Evolutionary conservation across 2,797 vertebrate species (phyloP), one percentile per base, ranked within the genome.

Genomic region (Eleutherodactylus coqui): DNA sequence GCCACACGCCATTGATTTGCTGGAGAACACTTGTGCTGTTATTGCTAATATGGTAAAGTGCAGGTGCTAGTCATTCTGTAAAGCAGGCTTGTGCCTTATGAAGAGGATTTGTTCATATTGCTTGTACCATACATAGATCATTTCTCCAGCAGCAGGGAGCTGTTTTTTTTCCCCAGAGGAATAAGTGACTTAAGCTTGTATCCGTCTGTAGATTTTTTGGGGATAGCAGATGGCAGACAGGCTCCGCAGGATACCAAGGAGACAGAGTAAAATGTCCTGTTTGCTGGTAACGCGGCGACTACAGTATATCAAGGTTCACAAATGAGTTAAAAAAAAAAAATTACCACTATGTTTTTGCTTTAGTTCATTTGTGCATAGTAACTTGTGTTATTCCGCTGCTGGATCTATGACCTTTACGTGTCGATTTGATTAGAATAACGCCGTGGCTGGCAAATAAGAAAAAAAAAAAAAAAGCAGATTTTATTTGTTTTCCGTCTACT

Each of bases 1-100:
- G 24, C 77, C 67, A 73, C 86, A 86, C n/a, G 90, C 24, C 88
- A 89, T 89, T 90, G 88, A 86, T 89, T 91, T 84, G 32, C 75
- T 82, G 36, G 88, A 3, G 88, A 91, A 84, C 85, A 85, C 21
- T 53, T 79, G 67, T 73, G 53, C 75, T 60, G 62, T 79, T 83
- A 53, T 79, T 80, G 79, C 47, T 77, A 83, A 88, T 86, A 38
- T 47, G 64, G 43, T 81, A 86, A 89, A 75, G 72, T 89, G 73
- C 51, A 90, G 80, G 84, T 58, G 58, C 34, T 49, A 89, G 19
- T 88, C 77, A 88, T 88, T 64, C 75, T 85, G 77, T 79, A 82
- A 24, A 87, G 73, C 85, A 55, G 72, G 36, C 38, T 1, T 67
- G 75, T 87, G 60, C 86, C 88, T 88, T 89, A 87, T 75, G 84